Conservation (phyloP, 2,888 invertebrate genomes). For the Eupeodes latifasciatus region DNA sequence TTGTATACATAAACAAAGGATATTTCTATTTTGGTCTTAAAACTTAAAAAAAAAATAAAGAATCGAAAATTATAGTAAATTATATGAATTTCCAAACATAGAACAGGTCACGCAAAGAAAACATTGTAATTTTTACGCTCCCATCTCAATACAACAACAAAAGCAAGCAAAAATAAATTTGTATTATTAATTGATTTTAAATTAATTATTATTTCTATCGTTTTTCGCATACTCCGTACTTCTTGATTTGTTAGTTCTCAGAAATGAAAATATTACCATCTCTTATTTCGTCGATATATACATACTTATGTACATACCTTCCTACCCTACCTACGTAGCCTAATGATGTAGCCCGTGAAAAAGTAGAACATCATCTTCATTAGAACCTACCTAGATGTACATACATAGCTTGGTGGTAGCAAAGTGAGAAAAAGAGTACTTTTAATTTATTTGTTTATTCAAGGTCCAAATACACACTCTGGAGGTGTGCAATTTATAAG, state of each 20-base stretch:
- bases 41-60: not conserved
- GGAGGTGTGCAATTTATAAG: conserved; percentile 54
- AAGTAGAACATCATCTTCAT: conserved; percentile 1
- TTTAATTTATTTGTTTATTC: conserved; percentile 39
- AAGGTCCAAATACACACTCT: conserved; percentile 30
- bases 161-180: not conserved
- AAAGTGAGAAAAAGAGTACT: not conserved
- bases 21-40: not conserved
- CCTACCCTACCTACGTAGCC: not conserved
- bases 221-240: not conserved
- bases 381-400: not conserved
- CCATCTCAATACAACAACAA: not conserved
- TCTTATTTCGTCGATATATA: not conserved
- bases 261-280: conserved; percentile 31
- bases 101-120: not conserved
- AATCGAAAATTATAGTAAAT: not conserved
- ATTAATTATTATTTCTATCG: conserved; percentile 9
- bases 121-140: not conserved
- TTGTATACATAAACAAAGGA: not conserved
- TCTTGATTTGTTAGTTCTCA: conserved; percentile 29
- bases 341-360: not conserved
- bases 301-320: no score
- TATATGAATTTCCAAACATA: conserved; percentile 16
- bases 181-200: conserved; percentile 16
- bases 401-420: no score